These are phyloP conservation scores for Zaprionus africanus DNA, from an alignment of 1,140 invertebrate species.

Conservation along the genomic window DNA sequence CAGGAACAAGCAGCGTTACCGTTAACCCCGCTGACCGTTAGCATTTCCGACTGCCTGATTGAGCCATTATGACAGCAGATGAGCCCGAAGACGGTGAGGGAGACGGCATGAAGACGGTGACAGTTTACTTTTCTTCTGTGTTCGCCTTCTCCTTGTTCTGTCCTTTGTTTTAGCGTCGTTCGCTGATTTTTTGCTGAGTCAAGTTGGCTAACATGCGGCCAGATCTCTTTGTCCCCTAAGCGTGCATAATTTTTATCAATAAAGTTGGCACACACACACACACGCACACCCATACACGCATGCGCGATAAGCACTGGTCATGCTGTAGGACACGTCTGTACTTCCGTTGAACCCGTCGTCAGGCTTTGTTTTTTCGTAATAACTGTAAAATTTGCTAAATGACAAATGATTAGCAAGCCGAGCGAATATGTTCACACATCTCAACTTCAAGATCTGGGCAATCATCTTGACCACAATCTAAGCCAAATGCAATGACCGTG, in stretches of 20 bases:
- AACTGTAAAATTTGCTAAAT: slow-evolving; percentile 77
- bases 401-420: slow-evolving; percentile 49
- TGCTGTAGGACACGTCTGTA: slow-evolving; percentile 41
- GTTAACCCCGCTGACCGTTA: slow-evolving; percentile 22
- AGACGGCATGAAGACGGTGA: slow-evolving; percentile 21
- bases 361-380: slow-evolving; percentile 42
- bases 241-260: slow-evolving; percentile 81
- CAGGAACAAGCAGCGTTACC: slow-evolving; percentile 19
- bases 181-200: slow-evolving; percentile 70
- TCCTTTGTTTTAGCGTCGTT: slow-evolving; percentile 46
- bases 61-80: slow-evolving; percentile 69
- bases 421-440: slow-evolving; percentile 48
- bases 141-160: slow-evolving; percentile 8
- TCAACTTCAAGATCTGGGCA: slow-evolving; percentile 4
- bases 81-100: slow-evolving; percentile 6
- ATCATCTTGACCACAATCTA: slow-evolving; percentile 15
- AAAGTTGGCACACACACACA: slow-evolving; percentile 47
- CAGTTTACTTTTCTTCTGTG: slow-evolving; percentile 24
- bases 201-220: slow-evolving; percentile 67
- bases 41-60: slow-evolving; percentile 53
- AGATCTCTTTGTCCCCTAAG: slow-evolving; percentile 53
- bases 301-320: slow-evolving; percentile 52
- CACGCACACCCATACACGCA: slow-evolving; percentile 10
- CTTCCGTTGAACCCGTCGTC: slow-evolving; percentile 63
- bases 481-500: slow-evolving; percentile 10